Base-by-base conservation (phyloP, 2,888 invertebrate genomes). In the Troglohyphantes excavatus region DNA sequence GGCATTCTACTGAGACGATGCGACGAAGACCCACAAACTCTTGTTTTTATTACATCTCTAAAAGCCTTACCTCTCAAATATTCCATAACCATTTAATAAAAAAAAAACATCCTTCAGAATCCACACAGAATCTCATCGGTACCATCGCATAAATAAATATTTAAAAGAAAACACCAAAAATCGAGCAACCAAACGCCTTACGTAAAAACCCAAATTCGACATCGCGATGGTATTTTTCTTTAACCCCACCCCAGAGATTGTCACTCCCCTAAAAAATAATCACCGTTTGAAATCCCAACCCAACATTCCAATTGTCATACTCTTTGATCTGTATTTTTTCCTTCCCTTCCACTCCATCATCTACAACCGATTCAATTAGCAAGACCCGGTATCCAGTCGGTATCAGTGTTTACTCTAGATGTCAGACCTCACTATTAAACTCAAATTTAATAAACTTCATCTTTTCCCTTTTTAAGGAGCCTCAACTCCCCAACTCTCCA, bases 371-470 rank as follows among this genome's bases (percentile, higher is more conserved):
- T 65, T 78, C 65, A 78, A 78, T 78, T 78, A 65, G 43, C 39
- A 5, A 39, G 63, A 13, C 39, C 6, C 19, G 27, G 11, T 6
- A 33, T n/a, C 43, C 9, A 23, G 61, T 63, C 43, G 26, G 23
- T 65, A 65, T 78, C 78, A 43, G 23, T 78, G 78, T 78, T 78
- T 78, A 78, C 78, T 9, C 26, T 65, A 2, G 75, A 61, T 75
- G 59, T 29, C 78, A 43, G 76, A 29, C 19, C 63, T 19, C 17
- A 23, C 78, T 65, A 78, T 78, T 78, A 78, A 78, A 78, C 78
- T 78, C 78, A 78, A 78, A 78, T 78, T 78, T 78, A 65, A 78
- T 78, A 78, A 65, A 78, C 65, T 39, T 78, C 72, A 33, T 70
- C 39, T 19, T 43, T 39, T 78, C 26, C 17, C 6, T 39, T 68